Percentiles rank a stretch among this genome's conserved stretches.
phyloP scores from a whole-genome alignment of 2,113 vertebrate genomes.

The Alligator mississippiensis region DNA sequence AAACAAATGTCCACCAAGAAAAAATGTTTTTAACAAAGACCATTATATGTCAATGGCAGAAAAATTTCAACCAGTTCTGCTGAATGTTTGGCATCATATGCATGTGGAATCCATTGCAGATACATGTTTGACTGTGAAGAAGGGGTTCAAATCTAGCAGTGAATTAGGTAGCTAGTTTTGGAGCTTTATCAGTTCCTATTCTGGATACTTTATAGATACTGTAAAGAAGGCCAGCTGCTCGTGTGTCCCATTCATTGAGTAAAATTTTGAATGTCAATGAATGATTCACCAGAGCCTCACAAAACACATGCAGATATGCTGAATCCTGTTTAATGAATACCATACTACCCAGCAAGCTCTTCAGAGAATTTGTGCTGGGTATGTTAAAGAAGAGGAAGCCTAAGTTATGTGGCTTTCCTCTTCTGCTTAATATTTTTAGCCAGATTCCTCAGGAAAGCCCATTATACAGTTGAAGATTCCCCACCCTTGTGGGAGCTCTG shows the following conservation, averaged over 20 bases:
- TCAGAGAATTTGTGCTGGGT: not conserved
- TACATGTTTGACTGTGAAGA: not conserved
- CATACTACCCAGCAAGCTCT: not conserved
- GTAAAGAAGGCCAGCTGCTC: not conserved
- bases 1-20: not conserved
- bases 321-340: not conserved
- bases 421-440: not conserved
- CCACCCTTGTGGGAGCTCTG: too few species aligned
- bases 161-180: too few species aligned
- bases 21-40: not conserved
- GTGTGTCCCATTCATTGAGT: not conserved
- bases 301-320: not conserved
- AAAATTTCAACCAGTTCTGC: not conserved
- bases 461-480: not conserved
- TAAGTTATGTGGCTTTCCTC: not conserved
- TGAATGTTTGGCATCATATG: not conserved
- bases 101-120: not conserved
- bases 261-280: not conserved
- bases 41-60: not conserved
- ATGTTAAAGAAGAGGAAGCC: not conserved
- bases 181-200: not conserved
- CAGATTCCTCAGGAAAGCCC: not conserved
- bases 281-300: not conserved
- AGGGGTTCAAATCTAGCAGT: too few species aligned
- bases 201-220: not conserved